Conservation (phyloP, 2,888 invertebrate genomes). For the Stegophylla sp. region DNA sequence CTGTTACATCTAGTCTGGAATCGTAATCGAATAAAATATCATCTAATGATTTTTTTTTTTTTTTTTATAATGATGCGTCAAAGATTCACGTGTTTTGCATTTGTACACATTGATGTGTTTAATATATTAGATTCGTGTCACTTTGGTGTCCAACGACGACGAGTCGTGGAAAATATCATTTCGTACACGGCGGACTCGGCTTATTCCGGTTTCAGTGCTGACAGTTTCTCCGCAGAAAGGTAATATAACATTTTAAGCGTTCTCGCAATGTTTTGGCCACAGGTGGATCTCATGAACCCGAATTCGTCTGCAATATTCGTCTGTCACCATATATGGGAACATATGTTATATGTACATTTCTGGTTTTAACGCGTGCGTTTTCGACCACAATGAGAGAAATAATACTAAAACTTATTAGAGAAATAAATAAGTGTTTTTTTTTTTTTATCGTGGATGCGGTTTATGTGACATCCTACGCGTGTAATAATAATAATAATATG, state of each 20-base stretch:
- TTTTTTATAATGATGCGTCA: too few species aligned
- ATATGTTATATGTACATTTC: neutral
- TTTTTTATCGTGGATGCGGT: too few species aligned
- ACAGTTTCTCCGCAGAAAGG: slow-evolving; percentile 1
- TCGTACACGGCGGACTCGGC: neutral
- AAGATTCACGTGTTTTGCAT: slow-evolving; percentile 3
- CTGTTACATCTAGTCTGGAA: too few species aligned
- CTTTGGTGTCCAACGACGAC: neutral
- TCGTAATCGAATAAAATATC: neutral
- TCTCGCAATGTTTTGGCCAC: neutral
- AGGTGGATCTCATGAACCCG: neutral
- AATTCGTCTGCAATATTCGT: neutral
- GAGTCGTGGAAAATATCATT: slow-evolving; percentile 7
- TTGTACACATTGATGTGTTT: neutral
- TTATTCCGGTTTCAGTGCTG: slow-evolving; percentile 9
- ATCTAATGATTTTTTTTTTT: neutral
- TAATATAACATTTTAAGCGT: neutral
- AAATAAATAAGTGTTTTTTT: too few species aligned
- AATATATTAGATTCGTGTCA: neutral
- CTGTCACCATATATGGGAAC: neutral
- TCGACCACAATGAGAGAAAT: too few species aligned
- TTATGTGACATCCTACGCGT: too few species aligned
- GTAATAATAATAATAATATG: neutral
- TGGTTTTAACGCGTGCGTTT: neutral
- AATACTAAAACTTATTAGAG: too few species aligned